These are phyloP conservation scores for Thalassophryne amazonica DNA, from an alignment of 2,797 vertebrate species.

Conservation along the genomic window DNA sequence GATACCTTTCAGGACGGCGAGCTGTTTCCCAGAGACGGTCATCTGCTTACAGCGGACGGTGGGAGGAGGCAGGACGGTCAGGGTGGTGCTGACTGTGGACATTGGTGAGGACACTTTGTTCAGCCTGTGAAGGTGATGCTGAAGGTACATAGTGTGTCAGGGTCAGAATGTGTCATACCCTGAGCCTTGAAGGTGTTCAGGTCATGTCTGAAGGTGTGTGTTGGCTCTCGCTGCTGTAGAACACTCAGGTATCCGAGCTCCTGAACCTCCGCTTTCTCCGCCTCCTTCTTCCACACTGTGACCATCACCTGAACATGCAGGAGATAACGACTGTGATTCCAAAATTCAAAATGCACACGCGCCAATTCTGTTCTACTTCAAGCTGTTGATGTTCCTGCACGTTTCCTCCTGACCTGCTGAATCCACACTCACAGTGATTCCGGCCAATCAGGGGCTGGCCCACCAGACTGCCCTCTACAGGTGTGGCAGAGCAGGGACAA, in stretches of 20 bases:
- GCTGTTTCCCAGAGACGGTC: conserved; percentile 88
- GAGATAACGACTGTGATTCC: too few species aligned
- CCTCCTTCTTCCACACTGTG: conserved; percentile 90
- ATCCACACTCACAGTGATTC: too few species aligned
- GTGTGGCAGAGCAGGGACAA: too few species aligned
- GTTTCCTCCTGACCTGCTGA: too few species aligned
- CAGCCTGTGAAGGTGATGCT: not conserved
- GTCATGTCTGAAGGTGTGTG: conserved; percentile 89
- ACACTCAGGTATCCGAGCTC: conserved; percentile 88
- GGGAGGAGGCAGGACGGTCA: conserved; percentile 90
- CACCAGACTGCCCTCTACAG: too few species aligned
- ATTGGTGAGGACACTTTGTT: not conserved
- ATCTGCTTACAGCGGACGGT: conserved; percentile 90
- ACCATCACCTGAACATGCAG: conserved; percentile 91
- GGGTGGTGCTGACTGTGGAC: conserved; percentile 86
- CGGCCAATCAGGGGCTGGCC: too few species aligned
- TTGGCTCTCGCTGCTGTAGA: conserved; percentile 87
- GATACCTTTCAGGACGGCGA: conserved; percentile 89
- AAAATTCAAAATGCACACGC: too few species aligned
- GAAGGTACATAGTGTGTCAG: not conserved
- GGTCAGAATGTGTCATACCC: conserved; percentile 64
- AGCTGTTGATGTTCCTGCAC: too few species aligned
- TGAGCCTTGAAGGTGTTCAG: conserved; percentile 92
- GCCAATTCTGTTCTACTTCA: too few species aligned
- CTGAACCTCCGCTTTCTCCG: conserved; percentile 86